phyloP scores from a whole-genome alignment of 2,113 vertebrate genomes.

The Gambusia holbrooki region DNA sequence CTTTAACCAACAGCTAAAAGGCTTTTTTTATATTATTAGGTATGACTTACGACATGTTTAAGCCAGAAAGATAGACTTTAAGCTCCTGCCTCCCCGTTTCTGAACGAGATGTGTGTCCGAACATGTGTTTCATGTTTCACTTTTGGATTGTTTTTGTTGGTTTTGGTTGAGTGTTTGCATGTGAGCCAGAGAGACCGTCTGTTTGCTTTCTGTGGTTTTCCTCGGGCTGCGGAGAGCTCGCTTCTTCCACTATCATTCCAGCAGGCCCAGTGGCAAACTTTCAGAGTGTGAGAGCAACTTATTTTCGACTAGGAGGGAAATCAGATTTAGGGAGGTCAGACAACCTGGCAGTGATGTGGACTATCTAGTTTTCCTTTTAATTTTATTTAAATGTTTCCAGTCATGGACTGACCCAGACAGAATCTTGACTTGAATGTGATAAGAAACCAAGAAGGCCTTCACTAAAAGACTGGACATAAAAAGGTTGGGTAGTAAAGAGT shows the following conservation, averaged over 20 bases:
- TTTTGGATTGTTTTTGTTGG: conserved; percentile 48
- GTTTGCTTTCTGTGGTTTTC: conserved; percentile 71
- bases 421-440: neutral
- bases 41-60: neutral
- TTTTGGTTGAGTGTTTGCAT: conserved; percentile 49
- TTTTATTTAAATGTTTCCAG: neutral
- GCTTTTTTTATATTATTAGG: conserved; percentile 2
- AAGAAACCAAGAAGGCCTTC: neutral
- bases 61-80: conserved; percentile 19
- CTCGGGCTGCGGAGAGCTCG: conserved; percentile 37
- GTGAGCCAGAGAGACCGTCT: conserved; percentile 33
- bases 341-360: neutral
- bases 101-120: conserved; percentile 20
- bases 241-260: conserved; percentile 36
- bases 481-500: too few relatives aligned
- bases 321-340: neutral
- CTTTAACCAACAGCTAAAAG: neutral
- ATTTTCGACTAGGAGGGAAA: conserved; percentile 5
- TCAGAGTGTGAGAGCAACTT: neutral
- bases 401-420: neutral
- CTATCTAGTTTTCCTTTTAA: neutral
- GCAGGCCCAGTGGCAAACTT: neutral
- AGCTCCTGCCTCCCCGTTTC: conserved; percentile 24
- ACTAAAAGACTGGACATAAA: neutral
- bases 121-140: conserved; percentile 34